These are phyloP conservation scores for Anniella stebbinsi DNA, from an alignment of 2,797 vertebrate species.

Conservation along the genomic window DNA sequence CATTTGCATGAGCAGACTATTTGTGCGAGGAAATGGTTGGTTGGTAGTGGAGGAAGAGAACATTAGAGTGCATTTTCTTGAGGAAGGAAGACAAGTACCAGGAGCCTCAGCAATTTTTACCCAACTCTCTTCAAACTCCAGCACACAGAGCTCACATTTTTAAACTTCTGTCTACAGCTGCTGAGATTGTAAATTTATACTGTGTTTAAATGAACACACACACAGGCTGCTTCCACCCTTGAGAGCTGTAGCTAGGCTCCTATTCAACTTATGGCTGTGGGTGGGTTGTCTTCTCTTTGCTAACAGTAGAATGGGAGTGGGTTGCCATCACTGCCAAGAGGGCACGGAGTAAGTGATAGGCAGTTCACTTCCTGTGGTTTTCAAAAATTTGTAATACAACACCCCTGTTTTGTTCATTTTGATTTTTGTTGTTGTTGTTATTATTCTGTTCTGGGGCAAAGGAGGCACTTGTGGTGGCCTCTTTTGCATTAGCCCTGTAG, in stretches of 20 bases:
- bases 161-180: not conserved
- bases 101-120: too few relatives aligned
- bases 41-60: not conserved
- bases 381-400: not conserved
- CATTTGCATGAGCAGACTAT: not conserved
- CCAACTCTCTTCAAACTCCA: not conserved
- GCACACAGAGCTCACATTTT: not conserved
- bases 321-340: too few relatives aligned
- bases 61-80: too few relatives aligned
- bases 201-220: not conserved
- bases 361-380: not conserved
- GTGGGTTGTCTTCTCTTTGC: not conserved
- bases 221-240: not conserved
- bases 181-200: too few relatives aligned
- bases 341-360: not conserved
- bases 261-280: not conserved
- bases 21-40: not conserved
- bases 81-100: too few relatives aligned
- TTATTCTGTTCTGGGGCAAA: not conserved
- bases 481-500: too few relatives aligned
- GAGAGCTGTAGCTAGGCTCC: not conserved
- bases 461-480: too few relatives aligned
- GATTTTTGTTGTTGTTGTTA: not conserved
- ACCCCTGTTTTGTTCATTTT: not conserved
- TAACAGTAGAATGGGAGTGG: too few relatives aligned